Percentiles rank a stretch among this genome's conserved stretches.
These are phyloP conservation scores for Subacronicta megacephala DNA, from an alignment of 2,888 invertebrate species.

Conservation along the genomic window DNA sequence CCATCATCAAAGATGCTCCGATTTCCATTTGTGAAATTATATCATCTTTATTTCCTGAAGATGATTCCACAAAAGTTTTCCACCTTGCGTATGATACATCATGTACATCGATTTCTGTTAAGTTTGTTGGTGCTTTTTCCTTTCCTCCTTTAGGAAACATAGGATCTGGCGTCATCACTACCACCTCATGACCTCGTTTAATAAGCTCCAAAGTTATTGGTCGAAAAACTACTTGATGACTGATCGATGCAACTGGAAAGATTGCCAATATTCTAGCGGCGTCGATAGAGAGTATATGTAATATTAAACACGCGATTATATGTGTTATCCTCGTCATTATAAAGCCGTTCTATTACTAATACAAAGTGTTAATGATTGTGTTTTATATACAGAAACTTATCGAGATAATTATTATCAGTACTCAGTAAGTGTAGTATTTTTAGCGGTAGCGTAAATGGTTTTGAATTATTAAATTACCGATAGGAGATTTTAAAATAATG, in stretches of 20 bases:
- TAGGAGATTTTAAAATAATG: too few relatives aligned
- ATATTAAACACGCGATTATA: constrained; percentile 3
- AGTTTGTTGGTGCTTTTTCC: constrained; percentile 61
- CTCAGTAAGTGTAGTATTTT: not conserved
- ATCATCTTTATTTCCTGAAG: too few relatives aligned
- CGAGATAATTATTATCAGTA: too few relatives aligned
- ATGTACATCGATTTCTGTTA: constrained; percentile 75
- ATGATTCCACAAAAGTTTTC: constrained; percentile 17
- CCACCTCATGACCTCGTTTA: constrained; percentile 76
- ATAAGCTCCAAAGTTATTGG: constrained; percentile 72
- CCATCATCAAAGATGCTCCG: constrained; percentile 8
- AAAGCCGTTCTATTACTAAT: constrained; percentile 11
- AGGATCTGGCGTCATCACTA: constrained; percentile 75
- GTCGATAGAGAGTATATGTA: constrained; percentile 18
- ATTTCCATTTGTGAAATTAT: constrained; percentile 32
- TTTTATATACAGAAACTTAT: constrained; percentile 26
- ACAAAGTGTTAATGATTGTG: not conserved
- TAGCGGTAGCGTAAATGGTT: too few relatives aligned
- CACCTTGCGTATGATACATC: constrained; percentile 59
- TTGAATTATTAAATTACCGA: too few relatives aligned
- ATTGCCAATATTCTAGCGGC: constrained; percentile 72
- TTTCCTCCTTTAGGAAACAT: constrained; percentile 59
- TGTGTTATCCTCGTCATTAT: constrained; percentile 9
- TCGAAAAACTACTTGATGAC: constrained; percentile 76
- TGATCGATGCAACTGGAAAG: constrained; percentile 72